Base-by-base conservation (phyloP, 2,888 invertebrate genomes). In the Torymus tubicola region DNA sequence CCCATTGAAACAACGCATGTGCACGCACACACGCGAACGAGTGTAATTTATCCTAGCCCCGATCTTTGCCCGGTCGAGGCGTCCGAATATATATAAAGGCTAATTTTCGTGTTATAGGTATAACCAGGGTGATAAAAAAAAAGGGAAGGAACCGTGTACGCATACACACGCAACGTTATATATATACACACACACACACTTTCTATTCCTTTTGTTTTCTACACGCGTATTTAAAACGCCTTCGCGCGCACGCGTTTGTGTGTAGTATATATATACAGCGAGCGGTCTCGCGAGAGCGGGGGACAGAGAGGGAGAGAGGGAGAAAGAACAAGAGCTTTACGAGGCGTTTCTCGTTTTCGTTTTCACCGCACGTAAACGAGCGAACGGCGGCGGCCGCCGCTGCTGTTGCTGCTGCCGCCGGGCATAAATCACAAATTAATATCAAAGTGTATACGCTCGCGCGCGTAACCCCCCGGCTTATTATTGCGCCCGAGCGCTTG, bases 381-480 rank as follows among this genome's bases (percentile, higher is more conserved):
- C 42, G 68, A 42, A 24, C 75, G 60, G 68, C 55, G 61, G 52
- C 75, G 60, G 68, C 55, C 67, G 68, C 21, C 61, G 68, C 14
- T 3, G 31, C 21, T 21, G 21, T 2, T 21, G 21, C 18, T n/a
- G 67, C 65, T 21, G 58, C 69, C 31, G 61, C 55, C 13, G 52
- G 55, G 55, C 65, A 75, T 80, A 75, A 80, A 80, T 80, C 80
- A 75, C 53, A 75, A 80, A 80, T 80, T 75, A 70, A 75, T 80
- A 80, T 80, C 75, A 80, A 75, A 75, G 80, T 70, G 73, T 64
- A 50, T 55, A 57, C 24, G 31, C 21, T 21, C n/a, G 55, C 42
- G 52, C 60, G 58, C 31, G 18, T 64, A 11, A 21, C 61, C 31
- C 8, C 16, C 24, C 52, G 60, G 21, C 69, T 69, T 73, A 61